Evolutionary conservation across 1,140 invertebrate species (phyloP), one percentile per base, ranked within the genome.

Genomic region (Asobara japonica): DNA sequence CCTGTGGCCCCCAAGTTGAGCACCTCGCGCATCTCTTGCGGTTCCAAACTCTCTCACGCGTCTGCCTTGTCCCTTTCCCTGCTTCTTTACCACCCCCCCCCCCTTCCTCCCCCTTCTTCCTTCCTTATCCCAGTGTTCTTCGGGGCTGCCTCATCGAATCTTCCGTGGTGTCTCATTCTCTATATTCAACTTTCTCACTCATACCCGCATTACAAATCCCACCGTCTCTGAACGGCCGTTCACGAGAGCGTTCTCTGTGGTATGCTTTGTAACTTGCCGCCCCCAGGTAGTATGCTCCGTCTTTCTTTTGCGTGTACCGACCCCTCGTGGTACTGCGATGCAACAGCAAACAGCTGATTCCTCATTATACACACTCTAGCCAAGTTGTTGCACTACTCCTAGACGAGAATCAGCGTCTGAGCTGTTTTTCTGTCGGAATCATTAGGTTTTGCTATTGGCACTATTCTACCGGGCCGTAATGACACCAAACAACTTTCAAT

Each of bases 231-330:
- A 48, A 45, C 45, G 65, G 25, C 69, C 73, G 31, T 69, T 74
- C 69, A 69, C 69, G 69, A 74, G 73, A 71, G 65, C 73, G 71
- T 74, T 74, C 72, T 71, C 71, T 60, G 73, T 71, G 73, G 73
- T 74, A 74, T 74, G 73, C 73, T 74, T 74, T 74, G 73, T 71
- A 66, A 31, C n/a, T 56, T 20, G 73, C 73, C 73, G 73, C 64
- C 31, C 70, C 31, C 66, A 67, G 72, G 68, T 69, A 68, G 62
- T 65, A 61, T 27, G 31, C 22, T 20, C 25, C 20, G 25, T 25
- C 65, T 30, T 66, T 33, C 62, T 29, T 18, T 22, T 11, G n/a
- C 38, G 16, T 25, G 22, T 3, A 8, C 51, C 22, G 51, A 56
- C 51, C 51, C 22, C 20, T 56, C 18, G 51, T 13, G 18, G 51